A percentile compares a stretch with the other conserved stretches of the same genome.
phyloP scores from a whole-genome alignment of 2,113 vertebrate species.

The Platycercus adscitus region DNA sequence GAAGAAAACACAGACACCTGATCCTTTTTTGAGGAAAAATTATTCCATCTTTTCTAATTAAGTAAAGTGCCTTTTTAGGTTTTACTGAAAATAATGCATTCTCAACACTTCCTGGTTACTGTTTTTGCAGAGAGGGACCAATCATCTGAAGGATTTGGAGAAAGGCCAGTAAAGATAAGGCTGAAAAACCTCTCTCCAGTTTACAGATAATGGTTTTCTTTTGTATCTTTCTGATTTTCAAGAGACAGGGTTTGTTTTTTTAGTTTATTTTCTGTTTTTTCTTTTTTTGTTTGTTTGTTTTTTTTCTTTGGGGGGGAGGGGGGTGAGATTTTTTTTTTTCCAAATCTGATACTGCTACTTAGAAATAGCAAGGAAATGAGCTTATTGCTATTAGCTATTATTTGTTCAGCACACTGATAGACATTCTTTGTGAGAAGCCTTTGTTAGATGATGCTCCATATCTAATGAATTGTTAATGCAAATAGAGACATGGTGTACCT shows the following conservation, averaged over 20 bases:
- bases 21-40: background rate
- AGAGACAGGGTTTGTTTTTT: background rate
- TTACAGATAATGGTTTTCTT: background rate
- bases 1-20: background rate
- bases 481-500: background rate
- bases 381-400: background rate
- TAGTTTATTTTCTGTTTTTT: background rate
- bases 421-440: background rate
- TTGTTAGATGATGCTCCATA: background rate
- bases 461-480: background rate
- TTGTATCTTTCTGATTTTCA: constrained; percentile 1
- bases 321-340: background rate
- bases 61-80: background rate
- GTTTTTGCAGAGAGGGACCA: background rate
- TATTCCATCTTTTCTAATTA: background rate
- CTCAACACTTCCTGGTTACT: background rate
- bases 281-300: background rate
- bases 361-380: background rate
- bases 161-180: constrained; percentile 28
- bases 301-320: background rate
- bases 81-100: background rate
- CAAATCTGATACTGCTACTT: background rate
- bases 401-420: background rate
- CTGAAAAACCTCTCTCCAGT: background rate
- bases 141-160: background rate